A percentile compares a stretch with the other conserved stretches of the same genome.
Evolutionary conservation across 2,113 vertebrate species (phyloP).

Genomic region (Diglossa brunneiventris): DNA sequence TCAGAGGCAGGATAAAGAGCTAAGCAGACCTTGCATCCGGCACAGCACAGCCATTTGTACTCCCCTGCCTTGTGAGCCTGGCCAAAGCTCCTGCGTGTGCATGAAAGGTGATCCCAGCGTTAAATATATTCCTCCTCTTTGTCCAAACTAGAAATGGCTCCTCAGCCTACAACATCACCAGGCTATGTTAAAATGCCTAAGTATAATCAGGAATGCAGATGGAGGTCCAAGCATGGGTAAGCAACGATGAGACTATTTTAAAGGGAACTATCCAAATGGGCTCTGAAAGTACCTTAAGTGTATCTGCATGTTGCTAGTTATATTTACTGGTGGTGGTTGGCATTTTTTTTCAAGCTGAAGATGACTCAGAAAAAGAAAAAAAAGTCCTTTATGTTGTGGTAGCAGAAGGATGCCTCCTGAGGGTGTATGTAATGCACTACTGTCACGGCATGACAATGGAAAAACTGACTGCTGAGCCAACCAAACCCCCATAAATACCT

Average conservation of each 20-base stretch:
- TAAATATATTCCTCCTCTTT: not conserved
- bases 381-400: slow-evolving; percentile 67
- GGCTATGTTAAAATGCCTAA: slow-evolving; percentile 1
- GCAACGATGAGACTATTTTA: not conserved
- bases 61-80: not conserved
- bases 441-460: slow-evolving; percentile 75
- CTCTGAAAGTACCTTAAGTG: slow-evolving; percentile 2
- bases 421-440: slow-evolving; percentile 68
- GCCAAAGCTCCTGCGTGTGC: not conserved
- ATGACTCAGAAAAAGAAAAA: slow-evolving; percentile 74
- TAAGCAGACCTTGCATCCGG: not conserved
- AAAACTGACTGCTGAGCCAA: slow-evolving; percentile 70
- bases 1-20: not conserved
- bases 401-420: slow-evolving; percentile 74
- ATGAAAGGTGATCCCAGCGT: not conserved
- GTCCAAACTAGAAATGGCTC: not conserved
- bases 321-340: slow-evolving; percentile 48
- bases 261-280: not conserved
- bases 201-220: not conserved
- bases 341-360: slow-evolving; percentile 34
- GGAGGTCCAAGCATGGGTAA: not conserved
- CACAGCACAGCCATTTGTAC: not conserved
- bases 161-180: not conserved
- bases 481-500: slow-evolving; percentile 75
- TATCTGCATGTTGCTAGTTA: slow-evolving; percentile 70